Evolutionary conservation across 2,113 vertebrate species (phyloP), one percentile per base, ranked within the genome.

Genomic region (Apteryx mantelli): DNA sequence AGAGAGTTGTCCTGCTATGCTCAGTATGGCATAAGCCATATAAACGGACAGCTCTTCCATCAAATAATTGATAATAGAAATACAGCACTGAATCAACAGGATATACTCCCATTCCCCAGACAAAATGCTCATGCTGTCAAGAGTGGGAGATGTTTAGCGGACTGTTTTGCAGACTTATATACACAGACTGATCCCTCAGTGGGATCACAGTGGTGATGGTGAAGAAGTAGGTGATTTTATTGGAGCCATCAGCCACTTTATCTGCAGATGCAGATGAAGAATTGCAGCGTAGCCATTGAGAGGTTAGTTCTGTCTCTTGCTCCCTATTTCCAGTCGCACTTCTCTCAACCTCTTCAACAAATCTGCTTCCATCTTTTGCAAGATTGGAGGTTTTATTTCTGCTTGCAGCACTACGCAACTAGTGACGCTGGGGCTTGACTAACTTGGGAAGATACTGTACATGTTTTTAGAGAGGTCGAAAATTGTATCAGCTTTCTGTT

Each of bases 301-400:
- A 42, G 36, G 66, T 77, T 58, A 64, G 46, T 83, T 82, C 34
- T 68, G 30, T 65, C 3, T 84, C 25, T 64, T 81, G 19, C 21
- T 91, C 6, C n/a, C 14, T 44, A 1, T 89, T 87, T 89, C 55
- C 58, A 80, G 44, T 70, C 55, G 17, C 8, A 9, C 13, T 52
- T 76, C 34, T 69, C 30, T 68, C 82, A 91, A 7, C 17, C 24
- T 78, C 50, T 58, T 86, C 21, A 82, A 71, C 34, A 91, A 88
- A 87, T 75, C 40, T 2, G 0, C 28, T 61, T 82, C 42, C 0
- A 0, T 42, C 13, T 89, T 80, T 32, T 77, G 40, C 73, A 55
- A 74, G 34, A 58, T 13, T 4, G 16, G 15, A 77, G 66, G 28
- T 20, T 80, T 93, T 87, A n/a, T 74, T 95, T 96, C 70, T 70